Percentiles rank a stretch among this genome's conserved stretches.
Conservation (phyloP, 1,140 invertebrate genomes). For the Brachionus calyciflorus region DNA sequence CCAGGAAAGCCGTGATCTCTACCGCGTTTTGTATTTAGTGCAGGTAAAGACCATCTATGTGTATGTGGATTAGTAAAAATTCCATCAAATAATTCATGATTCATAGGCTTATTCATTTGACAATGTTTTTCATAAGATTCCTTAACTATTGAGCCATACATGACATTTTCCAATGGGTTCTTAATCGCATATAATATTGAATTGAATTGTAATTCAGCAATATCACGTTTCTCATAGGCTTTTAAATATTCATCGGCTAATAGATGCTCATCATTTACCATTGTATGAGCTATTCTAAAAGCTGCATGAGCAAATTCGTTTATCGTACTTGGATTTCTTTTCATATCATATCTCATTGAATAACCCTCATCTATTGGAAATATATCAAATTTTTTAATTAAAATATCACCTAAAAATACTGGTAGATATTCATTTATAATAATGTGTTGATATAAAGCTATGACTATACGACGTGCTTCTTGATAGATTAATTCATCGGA, state of each 20-base stretch:
- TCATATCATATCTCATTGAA: background rate
- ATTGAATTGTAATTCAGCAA: background rate
- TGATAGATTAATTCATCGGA: conserved; percentile 56
- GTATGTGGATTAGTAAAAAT: background rate
- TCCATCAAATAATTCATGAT: conserved; percentile 1
- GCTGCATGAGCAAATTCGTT: conserved; percentile 38
- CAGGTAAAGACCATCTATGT: conserved; percentile 67
- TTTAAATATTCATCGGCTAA: background rate
- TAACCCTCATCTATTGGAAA: conserved; percentile 48
- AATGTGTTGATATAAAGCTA: conserved; percentile 85
- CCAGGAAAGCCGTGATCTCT: conserved; percentile 88
- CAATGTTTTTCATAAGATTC: background rate
- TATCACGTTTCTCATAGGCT: background rate
- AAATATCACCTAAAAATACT: conserved; percentile 72
- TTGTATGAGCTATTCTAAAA: conserved; percentile 20
- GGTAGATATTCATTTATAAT: conserved; percentile 91
- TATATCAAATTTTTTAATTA: background rate
- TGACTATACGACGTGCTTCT: conserved; percentile 80
- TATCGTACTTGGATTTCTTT: background rate
- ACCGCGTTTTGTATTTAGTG: conserved; percentile 90
- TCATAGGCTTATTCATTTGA: conserved; percentile 16
- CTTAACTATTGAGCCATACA: background rate
- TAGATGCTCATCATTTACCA: background rate
- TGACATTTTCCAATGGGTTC: background rate
- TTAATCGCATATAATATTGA: background rate